Base-by-base conservation (phyloP, 2,888 invertebrate species). In the Crematogaster levior region DNA sequence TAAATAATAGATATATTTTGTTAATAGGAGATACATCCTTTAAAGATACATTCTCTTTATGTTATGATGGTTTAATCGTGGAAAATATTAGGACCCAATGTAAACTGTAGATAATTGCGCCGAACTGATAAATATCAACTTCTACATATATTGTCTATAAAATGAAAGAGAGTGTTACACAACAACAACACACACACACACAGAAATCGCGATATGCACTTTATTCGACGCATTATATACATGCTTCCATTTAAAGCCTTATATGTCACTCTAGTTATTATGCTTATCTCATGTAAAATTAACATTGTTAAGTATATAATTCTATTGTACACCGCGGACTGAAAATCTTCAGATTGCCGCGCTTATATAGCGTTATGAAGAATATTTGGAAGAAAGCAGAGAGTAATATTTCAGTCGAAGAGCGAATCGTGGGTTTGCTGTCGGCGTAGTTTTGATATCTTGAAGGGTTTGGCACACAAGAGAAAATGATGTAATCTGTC, bases 211-310 rank as follows among this genome's bases (percentile, higher is more conserved):
- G 40, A 65, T 75, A 43, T 40, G 46, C 30, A 53, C 46, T 63
- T 74, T 74, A 58, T 12, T 72, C 53, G 58, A 70, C 53, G 70
- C 66, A 74, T 85, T 74, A 74, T 81, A 88, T 83, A 90, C 84
- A 92, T 92, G 93, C 93, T 93, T 93, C 92, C 93, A 93, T 91
- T 91, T 92, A 90, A 91, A 91, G 90, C 93, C 92, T 93, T 79
- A 90, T 87, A 84, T 91, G 88, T 88, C 87, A 89, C 86, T 89
- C 84, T 91, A 90, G 86, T 86, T 90, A 89, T 81, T 83, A 89
- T 86, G 90, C 90, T 90, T 91, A 85, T 82, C 77, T 89, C 83
- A 86, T 86, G 88, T 85, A 88, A 90, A 84, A 82, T 82, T 48
- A 82, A 86, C 84, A 85, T 86, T 86, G 86, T 72, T 87, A 89